Evolutionary conservation across 2,113 vertebrate species (phyloP).

Genomic region (Forbesichthys agassizii): DNA sequence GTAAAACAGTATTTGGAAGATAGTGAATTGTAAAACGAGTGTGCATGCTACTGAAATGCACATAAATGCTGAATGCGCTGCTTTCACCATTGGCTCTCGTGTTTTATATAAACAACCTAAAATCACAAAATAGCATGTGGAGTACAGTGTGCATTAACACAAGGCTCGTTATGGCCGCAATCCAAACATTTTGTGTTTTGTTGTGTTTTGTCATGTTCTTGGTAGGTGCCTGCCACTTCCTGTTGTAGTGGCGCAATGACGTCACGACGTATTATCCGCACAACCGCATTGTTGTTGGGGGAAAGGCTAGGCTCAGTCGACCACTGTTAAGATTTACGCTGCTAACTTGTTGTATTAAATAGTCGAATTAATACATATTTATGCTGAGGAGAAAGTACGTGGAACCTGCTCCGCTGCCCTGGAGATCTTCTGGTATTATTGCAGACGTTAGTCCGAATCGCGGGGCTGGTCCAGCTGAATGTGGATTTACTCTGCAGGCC

Average conservation of each 20-base stretch:
- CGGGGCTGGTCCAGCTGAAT: slow-evolving; percentile 66
- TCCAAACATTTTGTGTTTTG: neutral
- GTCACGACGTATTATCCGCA: slow-evolving; percentile 51
- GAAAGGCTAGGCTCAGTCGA: slow-evolving; percentile 60
- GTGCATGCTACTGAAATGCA: too few species aligned
- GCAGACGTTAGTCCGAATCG: slow-evolving; percentile 51
- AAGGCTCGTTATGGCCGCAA: too few species aligned
- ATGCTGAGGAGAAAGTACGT: neutral
- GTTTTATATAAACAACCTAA: too few species aligned
- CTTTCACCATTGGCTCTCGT: too few species aligned
- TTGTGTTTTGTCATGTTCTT: neutral
- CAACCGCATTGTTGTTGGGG: slow-evolving; percentile 82
- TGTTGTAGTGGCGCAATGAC: slow-evolving; percentile 56
- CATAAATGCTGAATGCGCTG: too few species aligned
- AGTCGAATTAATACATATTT: slow-evolving; percentile 1
- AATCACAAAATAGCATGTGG: too few species aligned
- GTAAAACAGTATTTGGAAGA: too few species aligned
- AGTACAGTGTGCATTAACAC: too few species aligned
- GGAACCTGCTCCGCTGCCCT: slow-evolving; percentile 47
- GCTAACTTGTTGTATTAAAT: slow-evolving; percentile 26
- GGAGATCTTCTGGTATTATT: slow-evolving; percentile 45
- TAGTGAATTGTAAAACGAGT: too few species aligned
- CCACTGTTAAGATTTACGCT: slow-evolving; percentile 49
- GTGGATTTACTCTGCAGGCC: slow-evolving; percentile 74
- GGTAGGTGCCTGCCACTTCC: slow-evolving; percentile 37